phyloP scores from a whole-genome alignment of 2,797 vertebrate species.

The Gadopsis bispinosus region DNA sequence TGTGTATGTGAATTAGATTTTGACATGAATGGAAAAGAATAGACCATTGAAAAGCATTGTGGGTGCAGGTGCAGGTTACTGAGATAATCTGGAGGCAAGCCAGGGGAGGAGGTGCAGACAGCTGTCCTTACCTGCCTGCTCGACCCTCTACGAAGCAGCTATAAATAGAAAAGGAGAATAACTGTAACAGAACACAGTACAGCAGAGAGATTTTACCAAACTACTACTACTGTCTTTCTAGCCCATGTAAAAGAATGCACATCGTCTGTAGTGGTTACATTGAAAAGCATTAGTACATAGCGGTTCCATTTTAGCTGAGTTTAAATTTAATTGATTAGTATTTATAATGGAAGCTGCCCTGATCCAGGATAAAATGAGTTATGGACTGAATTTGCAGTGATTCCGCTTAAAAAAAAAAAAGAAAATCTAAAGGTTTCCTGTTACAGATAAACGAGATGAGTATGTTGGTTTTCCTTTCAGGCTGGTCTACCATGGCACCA shows the following conservation, averaged over 20 bases:
- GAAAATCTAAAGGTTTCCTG: neutral
- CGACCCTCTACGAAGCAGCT: slow-evolving; percentile 54
- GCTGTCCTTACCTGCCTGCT: slow-evolving; percentile 69
- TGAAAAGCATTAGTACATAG: neutral
- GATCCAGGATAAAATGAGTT: neutral
- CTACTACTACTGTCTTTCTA: neutral
- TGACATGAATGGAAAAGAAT: slow-evolving; percentile 77
- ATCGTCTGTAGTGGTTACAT: neutral
- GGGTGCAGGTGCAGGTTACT: slow-evolving; percentile 77
- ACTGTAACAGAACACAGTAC: slow-evolving; percentile 3
- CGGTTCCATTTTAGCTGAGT: neutral
- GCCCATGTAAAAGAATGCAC: neutral
- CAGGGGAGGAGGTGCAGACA: slow-evolving; percentile 67
- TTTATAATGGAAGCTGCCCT: neutral
- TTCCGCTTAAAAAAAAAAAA: neutral
- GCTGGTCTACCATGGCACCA: slow-evolving; percentile 78
- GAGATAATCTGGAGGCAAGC: slow-evolving; percentile 74
- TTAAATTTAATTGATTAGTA: neutral
- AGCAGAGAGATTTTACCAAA: slow-evolving; percentile 1
- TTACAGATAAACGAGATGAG: neutral
- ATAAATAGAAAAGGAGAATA: slow-evolving; percentile 65
- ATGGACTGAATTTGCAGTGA: neutral
- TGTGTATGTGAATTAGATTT: slow-evolving; percentile 65
- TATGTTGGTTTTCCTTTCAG: slow-evolving; percentile 60
- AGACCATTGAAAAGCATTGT: slow-evolving; percentile 74